These are phyloP conservation scores for Myrmophylax atrothorax DNA, from an alignment of 2,113 vertebrate genomes.

Conservation along the genomic window DNA sequence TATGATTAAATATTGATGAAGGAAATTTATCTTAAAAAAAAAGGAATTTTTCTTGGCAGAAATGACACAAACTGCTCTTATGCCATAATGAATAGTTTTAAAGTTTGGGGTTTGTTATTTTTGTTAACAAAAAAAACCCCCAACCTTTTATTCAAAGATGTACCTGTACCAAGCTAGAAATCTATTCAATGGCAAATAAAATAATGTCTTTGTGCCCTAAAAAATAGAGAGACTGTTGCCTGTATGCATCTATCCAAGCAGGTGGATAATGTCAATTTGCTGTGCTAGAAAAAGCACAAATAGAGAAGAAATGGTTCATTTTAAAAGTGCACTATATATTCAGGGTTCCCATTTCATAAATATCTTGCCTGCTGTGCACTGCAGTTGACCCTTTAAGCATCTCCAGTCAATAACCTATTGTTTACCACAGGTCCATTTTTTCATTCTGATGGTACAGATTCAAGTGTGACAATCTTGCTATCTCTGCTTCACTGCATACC, in stretches of 20 bases:
- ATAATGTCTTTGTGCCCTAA: slow-evolving; percentile 10
- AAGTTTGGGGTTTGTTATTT: slow-evolving; percentile 17
- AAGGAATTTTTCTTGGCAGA: slow-evolving; percentile 19
- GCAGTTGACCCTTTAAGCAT: slow-evolving; percentile 62
- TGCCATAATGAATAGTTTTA: slow-evolving; percentile 16
- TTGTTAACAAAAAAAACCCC: slow-evolving; percentile 39
- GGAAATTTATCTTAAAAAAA: slow-evolving; percentile 8
- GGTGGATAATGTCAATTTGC: slow-evolving; percentile 50
- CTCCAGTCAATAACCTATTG: slow-evolving; percentile 64
- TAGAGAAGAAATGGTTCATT: slow-evolving; percentile 55
- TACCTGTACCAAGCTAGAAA: slow-evolving; percentile 17
- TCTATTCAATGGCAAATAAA: not conserved
- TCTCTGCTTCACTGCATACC: slow-evolving; percentile 55
- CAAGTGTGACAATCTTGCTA: slow-evolving; percentile 64
- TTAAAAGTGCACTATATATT: slow-evolving; percentile 57
- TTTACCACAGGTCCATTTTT: slow-evolving; percentile 56
- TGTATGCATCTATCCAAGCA: slow-evolving; percentile 25
- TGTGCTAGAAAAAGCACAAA: slow-evolving; percentile 51
- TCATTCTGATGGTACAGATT: slow-evolving; percentile 69
- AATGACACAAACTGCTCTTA: slow-evolving; percentile 23
- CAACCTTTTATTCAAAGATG: slow-evolving; percentile 21
- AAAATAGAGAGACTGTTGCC: slow-evolving; percentile 13
- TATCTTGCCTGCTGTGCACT: slow-evolving; percentile 69
- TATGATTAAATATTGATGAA: slow-evolving; percentile 61
- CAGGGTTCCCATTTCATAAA: slow-evolving; percentile 70